A percentile compares a stretch with the other conserved stretches of the same genome.
Conservation (phyloP, 2,888 invertebrate genomes). For the Lysandra bellargus region DNA sequence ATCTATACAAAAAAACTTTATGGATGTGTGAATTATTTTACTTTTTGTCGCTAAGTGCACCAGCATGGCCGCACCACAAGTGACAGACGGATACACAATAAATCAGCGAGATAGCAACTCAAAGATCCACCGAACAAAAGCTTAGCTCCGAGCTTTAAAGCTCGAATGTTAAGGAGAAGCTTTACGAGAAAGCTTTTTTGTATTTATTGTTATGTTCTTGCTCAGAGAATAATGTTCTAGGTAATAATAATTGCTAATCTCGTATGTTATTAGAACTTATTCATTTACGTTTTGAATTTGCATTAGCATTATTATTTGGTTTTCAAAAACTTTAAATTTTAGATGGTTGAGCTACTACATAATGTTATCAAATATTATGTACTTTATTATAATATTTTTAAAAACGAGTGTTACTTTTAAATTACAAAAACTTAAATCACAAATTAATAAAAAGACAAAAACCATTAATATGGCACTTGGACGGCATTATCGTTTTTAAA, state of each 20-base stretch:
- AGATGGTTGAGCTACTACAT: too few species aligned
- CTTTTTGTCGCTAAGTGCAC: not conserved
- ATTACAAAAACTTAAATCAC: too few species aligned
- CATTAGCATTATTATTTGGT: too few species aligned
- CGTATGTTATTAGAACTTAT: not conserved
- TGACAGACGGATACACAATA: slow-evolving; percentile 51
- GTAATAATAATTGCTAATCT: not conserved
- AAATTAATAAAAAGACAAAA: too few species aligned
- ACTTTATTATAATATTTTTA: too few species aligned
- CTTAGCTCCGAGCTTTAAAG: slow-evolving; percentile 44
- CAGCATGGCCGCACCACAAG: slow-evolving; percentile 35
- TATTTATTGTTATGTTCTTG: not conserved
- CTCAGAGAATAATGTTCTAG: not conserved
- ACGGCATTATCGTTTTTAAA: too few species aligned
- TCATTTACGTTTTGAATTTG: not conserved
- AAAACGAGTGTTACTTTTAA: too few species aligned
- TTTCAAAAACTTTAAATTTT: not conserved
- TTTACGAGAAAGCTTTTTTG: slow-evolving; percentile 24
- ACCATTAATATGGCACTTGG: too few species aligned
- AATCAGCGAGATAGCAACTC: slow-evolving; percentile 57
- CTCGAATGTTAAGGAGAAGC: slow-evolving; percentile 49
- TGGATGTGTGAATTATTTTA: not conserved
- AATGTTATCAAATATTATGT: too few species aligned
- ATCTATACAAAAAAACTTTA: too few species aligned
- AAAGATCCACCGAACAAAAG: slow-evolving; percentile 53